Conservation (phyloP, 2,797 vertebrate genomes). For the Sebastes oblongus region DNA sequence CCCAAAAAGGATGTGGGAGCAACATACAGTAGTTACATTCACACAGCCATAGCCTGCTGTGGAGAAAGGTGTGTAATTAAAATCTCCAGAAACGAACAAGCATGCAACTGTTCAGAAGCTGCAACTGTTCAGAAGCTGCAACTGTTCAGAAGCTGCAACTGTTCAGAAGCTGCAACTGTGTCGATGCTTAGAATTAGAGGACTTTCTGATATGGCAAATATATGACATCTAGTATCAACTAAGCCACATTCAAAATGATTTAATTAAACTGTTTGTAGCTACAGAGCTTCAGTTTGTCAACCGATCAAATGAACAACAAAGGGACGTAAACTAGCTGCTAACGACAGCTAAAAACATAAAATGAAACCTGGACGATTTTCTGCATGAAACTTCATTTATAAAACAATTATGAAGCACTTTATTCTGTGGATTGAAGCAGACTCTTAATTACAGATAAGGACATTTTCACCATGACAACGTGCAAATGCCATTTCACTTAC, state of each 20-base stretch:
- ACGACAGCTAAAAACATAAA: not conserved
- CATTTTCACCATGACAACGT: not conserved
- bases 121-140: conserved; percentile 2
- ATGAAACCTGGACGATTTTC: not conserved
- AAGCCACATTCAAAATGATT: not conserved
- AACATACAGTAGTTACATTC: conserved; percentile 23
- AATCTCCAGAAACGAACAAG: conserved; percentile 17
- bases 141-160: not conserved
- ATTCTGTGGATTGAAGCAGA: not conserved
- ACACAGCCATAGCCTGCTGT: conserved; percentile 23
- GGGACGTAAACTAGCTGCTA: not conserved
- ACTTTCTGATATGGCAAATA: not conserved
- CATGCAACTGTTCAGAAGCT: not conserved
- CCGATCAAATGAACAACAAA: not conserved
- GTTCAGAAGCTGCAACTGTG: not conserved
- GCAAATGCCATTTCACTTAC: not conserved
- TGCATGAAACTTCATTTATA: not conserved
- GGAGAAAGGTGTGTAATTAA: conserved; percentile 7
- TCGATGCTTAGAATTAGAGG: not conserved
- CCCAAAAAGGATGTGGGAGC: conserved; percentile 39
- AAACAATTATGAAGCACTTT: not conserved
- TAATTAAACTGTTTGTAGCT: not conserved
- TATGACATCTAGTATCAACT: not conserved
- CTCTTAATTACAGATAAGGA: not conserved
- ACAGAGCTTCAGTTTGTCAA: not conserved